A percentile compares a stretch with the other conserved stretches of the same genome.
These are phyloP conservation scores for Epizoanthus scotinus DNA, from an alignment of 92 coral and sea anemone genomes.

Conservation along the genomic window DNA sequence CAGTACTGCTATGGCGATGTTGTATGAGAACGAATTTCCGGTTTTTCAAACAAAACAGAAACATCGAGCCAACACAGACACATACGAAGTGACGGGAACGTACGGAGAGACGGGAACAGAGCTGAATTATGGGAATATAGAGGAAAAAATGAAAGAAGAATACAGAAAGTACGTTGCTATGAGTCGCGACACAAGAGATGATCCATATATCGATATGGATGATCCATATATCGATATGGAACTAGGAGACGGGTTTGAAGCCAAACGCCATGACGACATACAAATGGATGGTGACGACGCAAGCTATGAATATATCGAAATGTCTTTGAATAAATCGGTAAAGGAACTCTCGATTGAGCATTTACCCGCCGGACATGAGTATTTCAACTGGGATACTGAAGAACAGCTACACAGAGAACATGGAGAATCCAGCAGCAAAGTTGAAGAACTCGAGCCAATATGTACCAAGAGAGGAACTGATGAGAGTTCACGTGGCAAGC, in stretches of 20 bases:
- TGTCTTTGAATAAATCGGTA: neutral
- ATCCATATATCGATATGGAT: neutral
- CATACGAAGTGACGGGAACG: neutral
- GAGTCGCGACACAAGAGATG: neutral
- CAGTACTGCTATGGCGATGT: too few species aligned
- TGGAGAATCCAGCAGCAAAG: neutral
- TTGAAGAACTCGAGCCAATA: neutral
- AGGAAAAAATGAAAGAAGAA: neutral
- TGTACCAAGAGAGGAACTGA: neutral
- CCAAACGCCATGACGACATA: neutral
- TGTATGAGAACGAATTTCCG: neutral
- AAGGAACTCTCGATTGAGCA: too few species aligned
- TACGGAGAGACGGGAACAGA: neutral
- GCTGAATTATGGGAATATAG: neutral
- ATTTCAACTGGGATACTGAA: neutral
- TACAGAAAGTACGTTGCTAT: neutral
- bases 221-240: neutral
- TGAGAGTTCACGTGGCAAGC: neutral
- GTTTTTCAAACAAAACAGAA: neutral
- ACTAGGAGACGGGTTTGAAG: neutral
- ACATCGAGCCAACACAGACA: neutral
- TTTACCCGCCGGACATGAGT: neutral
- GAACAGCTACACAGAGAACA: neutral
- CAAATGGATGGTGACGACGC: neutral
- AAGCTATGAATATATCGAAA: conserved; percentile 9